phyloP scores from a whole-genome alignment of 2,797 vertebrate species.

The Antrozous pallidus region DNA sequence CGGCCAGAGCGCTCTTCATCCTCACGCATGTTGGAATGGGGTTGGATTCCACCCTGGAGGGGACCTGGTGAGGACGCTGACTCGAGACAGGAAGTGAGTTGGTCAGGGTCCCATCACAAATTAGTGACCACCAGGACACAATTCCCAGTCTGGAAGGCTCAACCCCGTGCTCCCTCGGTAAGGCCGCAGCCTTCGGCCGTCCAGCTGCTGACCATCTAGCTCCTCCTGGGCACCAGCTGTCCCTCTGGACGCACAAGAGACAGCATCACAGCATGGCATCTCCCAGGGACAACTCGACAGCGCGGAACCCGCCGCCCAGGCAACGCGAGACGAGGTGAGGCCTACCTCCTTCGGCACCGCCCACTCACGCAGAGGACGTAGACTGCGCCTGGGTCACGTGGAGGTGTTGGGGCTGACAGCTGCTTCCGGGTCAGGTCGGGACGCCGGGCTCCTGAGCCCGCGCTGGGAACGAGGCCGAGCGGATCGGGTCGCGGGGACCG shows the following conservation, averaged over 20 bases:
- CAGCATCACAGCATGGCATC: background rate
- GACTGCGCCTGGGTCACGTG: slow-evolving; percentile 77
- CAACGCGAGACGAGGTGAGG: background rate
- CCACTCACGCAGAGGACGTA: slow-evolving; percentile 72
- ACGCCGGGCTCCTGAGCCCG: slow-evolving; percentile 70
- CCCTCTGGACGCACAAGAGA: background rate
- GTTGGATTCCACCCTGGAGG: background rate
- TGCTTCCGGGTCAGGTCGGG: slow-evolving; percentile 85
- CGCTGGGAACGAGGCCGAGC: slow-evolving; percentile 17
- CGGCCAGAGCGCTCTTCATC: background rate
- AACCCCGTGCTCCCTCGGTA: fast-evolving
- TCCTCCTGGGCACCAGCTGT: background rate
- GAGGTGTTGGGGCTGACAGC: slow-evolving; percentile 67
- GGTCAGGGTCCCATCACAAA: background rate
- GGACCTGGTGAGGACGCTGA: background rate
- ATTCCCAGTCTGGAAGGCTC: background rate
- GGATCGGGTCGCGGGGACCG: slow-evolving; percentile 1
- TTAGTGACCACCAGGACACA: background rate
- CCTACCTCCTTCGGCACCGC: background rate
- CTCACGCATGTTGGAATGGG: background rate
- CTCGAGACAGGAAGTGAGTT: background rate
- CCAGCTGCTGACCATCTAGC: background rate
- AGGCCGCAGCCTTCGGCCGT: background rate
- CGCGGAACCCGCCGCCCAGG: background rate
- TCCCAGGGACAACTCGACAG: no score